phyloP scores from a whole-genome alignment of 2,113 vertebrate species.

The Oxygymnocypris stewartii region DNA sequence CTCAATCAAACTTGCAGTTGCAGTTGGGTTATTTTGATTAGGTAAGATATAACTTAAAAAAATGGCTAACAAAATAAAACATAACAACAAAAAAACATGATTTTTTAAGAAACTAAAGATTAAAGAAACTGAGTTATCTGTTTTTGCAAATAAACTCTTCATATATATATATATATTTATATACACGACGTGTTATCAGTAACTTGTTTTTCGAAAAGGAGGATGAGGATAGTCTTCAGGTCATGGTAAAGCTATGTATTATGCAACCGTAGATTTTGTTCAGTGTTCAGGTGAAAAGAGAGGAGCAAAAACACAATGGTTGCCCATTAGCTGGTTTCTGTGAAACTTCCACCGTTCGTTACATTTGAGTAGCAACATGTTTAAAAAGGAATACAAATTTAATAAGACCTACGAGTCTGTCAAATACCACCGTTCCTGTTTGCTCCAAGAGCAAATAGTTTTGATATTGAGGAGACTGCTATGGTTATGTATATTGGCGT shows the following conservation, averaged over 20 bases:
- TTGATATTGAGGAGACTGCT: neutral
- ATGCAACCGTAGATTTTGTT: constrained; percentile 67
- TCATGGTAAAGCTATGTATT: constrained; percentile 64
- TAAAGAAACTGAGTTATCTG: too few species aligned
- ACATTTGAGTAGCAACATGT: constrained; percentile 71
- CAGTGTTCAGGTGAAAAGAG: constrained; percentile 54
- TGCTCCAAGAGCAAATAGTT: constrained; percentile 21
- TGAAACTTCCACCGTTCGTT: constrained; percentile 89
- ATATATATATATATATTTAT: neutral
- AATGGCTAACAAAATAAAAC: too few species aligned
- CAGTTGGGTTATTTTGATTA: too few species aligned
- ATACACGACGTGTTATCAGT: neutral
- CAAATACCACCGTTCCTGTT: neutral
- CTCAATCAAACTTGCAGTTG: too few species aligned
- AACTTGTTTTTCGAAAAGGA: neutral
- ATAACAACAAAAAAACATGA: too few species aligned
- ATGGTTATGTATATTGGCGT: neutral
- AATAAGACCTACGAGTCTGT: neutral
- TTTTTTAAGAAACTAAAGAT: too few species aligned
- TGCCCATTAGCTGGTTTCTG: constrained; percentile 82
- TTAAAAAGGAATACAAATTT: neutral
- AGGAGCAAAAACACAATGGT: constrained; percentile 58
- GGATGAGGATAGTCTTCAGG: constrained; percentile 4
- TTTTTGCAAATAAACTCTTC: too few species aligned
- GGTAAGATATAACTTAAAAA: too few species aligned